These are phyloP conservation scores for Plebejus melissa DNA, from an alignment of 2,888 invertebrate species.

Conservation along the genomic window DNA sequence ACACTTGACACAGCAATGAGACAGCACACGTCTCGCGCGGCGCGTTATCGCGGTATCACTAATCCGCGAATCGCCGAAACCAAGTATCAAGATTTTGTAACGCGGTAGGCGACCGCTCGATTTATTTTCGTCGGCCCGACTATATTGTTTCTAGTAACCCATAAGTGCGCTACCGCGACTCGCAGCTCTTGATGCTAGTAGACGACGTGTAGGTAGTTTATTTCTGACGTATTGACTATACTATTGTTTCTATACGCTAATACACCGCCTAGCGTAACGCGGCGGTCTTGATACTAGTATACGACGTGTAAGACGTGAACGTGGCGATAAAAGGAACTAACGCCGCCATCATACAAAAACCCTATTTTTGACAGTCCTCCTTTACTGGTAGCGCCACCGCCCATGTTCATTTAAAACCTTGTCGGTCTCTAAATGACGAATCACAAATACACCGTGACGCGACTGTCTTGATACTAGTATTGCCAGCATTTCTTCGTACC, in stretches of 20 bases:
- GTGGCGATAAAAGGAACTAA: too few species aligned
- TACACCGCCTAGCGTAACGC: background rate
- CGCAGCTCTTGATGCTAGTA: conserved; percentile 25
- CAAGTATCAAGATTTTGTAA: conserved; percentile 4
- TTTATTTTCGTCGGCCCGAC: conserved; percentile 56
- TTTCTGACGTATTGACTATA: background rate
- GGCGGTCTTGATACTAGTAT: too few species aligned
- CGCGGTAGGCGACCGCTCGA: conserved; percentile 40
- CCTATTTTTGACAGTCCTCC: too few species aligned
- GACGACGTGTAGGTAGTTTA: background rate
- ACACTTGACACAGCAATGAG: conserved; percentile 45
- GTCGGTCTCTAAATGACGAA: too few species aligned
- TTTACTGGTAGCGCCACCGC: too few species aligned
- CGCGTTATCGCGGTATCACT: conserved; percentile 63
- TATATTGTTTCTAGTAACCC: conserved; percentile 44
- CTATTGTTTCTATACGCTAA: background rate
- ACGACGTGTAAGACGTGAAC: too few species aligned
- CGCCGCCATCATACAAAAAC: too few species aligned
- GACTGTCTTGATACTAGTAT: too few species aligned
- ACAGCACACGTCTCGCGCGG: conserved; percentile 51
- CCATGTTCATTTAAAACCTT: too few species aligned
- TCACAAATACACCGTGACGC: too few species aligned
- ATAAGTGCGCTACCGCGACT: conserved; percentile 44
- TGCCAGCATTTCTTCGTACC: too few species aligned
- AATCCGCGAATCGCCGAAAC: conserved; percentile 37